Evolutionary conservation across 2,888 invertebrate genomes (phyloP), one percentile per base, ranked within the genome.

Genomic region (Drosophila recens): DNA sequence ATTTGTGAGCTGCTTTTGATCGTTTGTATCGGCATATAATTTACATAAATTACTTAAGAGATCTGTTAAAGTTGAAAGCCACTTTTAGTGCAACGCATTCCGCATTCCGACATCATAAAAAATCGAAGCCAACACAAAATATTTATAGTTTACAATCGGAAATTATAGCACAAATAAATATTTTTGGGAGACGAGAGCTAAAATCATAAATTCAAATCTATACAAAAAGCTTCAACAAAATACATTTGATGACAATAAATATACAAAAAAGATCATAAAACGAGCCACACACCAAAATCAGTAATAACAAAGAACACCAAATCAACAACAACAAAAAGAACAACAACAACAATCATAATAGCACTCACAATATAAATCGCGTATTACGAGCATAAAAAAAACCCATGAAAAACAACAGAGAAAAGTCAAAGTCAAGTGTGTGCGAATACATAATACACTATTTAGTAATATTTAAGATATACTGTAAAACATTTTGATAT

Each of bases 171-270:
- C 54, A 74, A 70, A 75, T 70, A 70, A 70, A 63, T 72, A 49
- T 66, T 52, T 59, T 58, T 36, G 49, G 49, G 57, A 66, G 74
- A 62, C 76, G 65, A 65, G 46, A 72, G 52, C 45, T 27, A 36
- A 63, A 56, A 56, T 74, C 79, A 79, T 79, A 79, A 79, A 80
- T 67, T 70, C 56, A 56, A 77, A 69, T 65, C 66, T 30, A 65
- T 63, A 61, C 71, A 67, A 75, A 78, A 61, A 66, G 57, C 75
- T 59, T 49, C 46, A 43, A 72, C 77, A 65, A 69, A 78, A 73
- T 52, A 53, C 61, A 70, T 70, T 67, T 70, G 78, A 59, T 77
- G 81, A 74, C 71, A 71, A 74, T 68, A 80, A 80, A 78, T 80
- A 66, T 64, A 53, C 51, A 51, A 57, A 57, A 48, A 58, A 49